Conservation (phyloP, 1,140 invertebrate species). For the fruit fly (Drosophila melanogaster) region DNA sequence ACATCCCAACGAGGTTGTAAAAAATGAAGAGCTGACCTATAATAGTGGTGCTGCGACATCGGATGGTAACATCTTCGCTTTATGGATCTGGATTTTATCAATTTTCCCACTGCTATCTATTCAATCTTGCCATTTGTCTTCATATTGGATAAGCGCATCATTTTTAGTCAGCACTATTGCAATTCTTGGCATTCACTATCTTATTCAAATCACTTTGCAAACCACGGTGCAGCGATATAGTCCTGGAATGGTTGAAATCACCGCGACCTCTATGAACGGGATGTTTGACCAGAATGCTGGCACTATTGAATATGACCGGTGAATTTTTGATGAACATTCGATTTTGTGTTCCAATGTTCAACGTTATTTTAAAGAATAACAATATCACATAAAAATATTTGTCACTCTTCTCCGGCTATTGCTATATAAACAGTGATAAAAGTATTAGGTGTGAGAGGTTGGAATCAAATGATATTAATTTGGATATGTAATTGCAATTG, state of each 20-base stretch:
- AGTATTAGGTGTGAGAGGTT: slow-evolving; percentile 4
- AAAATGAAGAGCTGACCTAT: slow-evolving; percentile 95
- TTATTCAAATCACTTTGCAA: slow-evolving; percentile 11
- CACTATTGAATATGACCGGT: slow-evolving; percentile 3
- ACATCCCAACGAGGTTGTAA: slow-evolving; percentile 95
- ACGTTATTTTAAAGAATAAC: slow-evolving; percentile 1
- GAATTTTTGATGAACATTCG: slow-evolving; percentile 10
- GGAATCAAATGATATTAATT: slow-evolving; percentile 28
- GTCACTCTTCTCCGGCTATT: neutral
- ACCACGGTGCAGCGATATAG: neutral
- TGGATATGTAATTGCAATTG: slow-evolving; percentile 32
- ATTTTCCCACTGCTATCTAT: neutral
- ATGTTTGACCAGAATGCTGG: neutral
- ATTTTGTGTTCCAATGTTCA: neutral
- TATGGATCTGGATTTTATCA: slow-evolving; percentile 19
- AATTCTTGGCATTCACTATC: slow-evolving; percentile 24
- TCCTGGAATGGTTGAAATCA: neutral
- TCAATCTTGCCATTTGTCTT: slow-evolving; percentile 1
- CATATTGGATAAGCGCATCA: slow-evolving; percentile 20
- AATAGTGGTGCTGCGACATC: slow-evolving; percentile 62
- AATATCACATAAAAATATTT: slow-evolving; percentile 16
- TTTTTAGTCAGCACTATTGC: slow-evolving; percentile 13
- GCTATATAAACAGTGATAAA: slow-evolving; percentile 20
- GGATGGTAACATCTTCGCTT: neutral
- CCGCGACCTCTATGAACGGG: no score